Evolutionary conservation across 2,888 invertebrate species (phyloP), one percentile per base, ranked within the genome.

Genomic region (Eudasyphora cyanicolor): DNA sequence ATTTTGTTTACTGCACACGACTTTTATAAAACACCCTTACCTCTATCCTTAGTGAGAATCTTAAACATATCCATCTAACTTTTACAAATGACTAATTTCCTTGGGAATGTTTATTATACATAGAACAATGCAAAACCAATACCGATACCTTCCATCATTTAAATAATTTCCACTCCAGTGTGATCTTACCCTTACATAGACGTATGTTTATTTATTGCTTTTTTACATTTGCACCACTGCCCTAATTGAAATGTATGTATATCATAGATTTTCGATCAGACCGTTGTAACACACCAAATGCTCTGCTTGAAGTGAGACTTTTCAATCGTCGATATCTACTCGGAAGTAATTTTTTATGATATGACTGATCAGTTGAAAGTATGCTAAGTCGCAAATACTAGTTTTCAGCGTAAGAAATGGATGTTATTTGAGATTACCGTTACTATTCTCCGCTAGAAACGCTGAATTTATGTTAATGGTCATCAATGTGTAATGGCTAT

Each of bases 151-250:
- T 21, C 24, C 12, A 42, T 57, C 57, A 27, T 14, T 10, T 51
- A 74, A 42, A 5, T 60, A 62, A 62, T 78, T 6, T 17, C 21
- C 21, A 70, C 57, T 75, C 71, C n/a, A 75, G 73, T 78, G 79
- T 71, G 67, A 73, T 49, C 76, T 62, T n/a, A 51, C 19, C 45
- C 24, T 42, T 70, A 45, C n/a, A n/a, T n/a, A n/a, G n/a, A n/a
- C n/a, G n/a, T n/a, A n/a, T n/a, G n/a, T n/a, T n/a, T 76, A 27
- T 42, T 32, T 54, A 42, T 27, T 24, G 70, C 71, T 78, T 78
- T 51, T 75, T 51, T 49, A 83, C 57, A 76, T 78, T 32, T 81
- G 81, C 84, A 84, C 78, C 49, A 77, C 77, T 75, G 45, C 76
- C 17, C 29, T 76, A 64, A 35, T 77, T 73, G 19, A 64, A 76